Evolutionary conservation across 2,888 invertebrate genomes (phyloP).

Genomic region (Dysmachus trigonus): DNA sequence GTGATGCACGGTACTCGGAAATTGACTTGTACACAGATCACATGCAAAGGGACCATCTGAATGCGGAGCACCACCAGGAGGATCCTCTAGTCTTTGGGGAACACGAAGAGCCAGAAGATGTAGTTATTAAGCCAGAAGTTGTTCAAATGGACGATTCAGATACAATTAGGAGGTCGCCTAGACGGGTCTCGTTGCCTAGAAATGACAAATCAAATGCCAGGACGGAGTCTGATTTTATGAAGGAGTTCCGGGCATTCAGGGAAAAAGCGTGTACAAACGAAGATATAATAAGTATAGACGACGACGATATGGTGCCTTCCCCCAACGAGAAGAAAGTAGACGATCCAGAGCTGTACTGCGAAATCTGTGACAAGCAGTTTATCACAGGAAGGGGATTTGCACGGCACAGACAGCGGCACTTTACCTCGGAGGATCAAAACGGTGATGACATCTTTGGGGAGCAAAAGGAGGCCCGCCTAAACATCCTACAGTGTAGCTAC

Average conservation of each 20-base stretch:
- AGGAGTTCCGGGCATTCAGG: not conserved
- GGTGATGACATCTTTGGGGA: not conserved
- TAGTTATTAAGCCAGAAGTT: not conserved
- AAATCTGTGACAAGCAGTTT: not conserved
- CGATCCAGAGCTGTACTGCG: not conserved
- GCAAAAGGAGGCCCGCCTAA: not conserved
- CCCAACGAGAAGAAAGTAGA: not conserved
- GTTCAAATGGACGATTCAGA: not conserved
- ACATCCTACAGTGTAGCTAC: not conserved
- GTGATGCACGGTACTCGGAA: not conserved
- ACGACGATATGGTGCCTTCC: not conserved
- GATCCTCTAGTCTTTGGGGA: not conserved
- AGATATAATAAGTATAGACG: not conserved
- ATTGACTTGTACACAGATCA: conserved; percentile 34
- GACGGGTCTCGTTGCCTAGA: not conserved
- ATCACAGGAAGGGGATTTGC: not conserved
- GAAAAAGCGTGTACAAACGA: not conserved
- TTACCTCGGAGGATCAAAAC: not conserved
- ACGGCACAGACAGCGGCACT: not conserved
- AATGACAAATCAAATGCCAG: not conserved
- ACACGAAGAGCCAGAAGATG: not conserved
- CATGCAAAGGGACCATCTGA: conserved; percentile 21
- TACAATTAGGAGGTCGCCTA: not conserved
- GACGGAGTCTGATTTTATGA: not conserved
- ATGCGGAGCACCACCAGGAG: not conserved